A percentile compares a stretch with the other conserved stretches of the same genome.
Conservation (phyloP, 64 coral and sea anemone species). For the Platygyra sinensis region DNA sequence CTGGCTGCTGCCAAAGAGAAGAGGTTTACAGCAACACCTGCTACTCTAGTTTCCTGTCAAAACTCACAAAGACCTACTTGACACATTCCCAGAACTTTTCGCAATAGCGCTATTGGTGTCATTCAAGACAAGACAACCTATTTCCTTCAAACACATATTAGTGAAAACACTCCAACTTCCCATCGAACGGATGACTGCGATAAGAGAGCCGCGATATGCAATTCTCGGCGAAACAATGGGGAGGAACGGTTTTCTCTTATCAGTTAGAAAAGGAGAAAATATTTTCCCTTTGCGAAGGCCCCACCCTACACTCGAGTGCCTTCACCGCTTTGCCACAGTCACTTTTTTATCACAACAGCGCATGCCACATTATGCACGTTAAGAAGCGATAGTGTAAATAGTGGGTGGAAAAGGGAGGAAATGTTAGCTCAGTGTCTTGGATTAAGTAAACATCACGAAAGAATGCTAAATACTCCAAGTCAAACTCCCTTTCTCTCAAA, state of each 20-base stretch:
- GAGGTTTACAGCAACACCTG: constrained; percentile 52
- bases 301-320: constrained; percentile 9
- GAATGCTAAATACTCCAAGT: constrained; percentile 86
- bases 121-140: constrained; percentile 46
- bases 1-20: constrained; percentile 30
- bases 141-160: constrained; percentile 55
- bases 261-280: neutral
- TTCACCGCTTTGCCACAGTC: constrained; percentile 4
- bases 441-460: constrained; percentile 74
- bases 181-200: constrained; percentile 45
- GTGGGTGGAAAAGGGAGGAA: constrained; percentile 67
- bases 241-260: constrained; percentile 11
- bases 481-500: constrained; percentile 61
- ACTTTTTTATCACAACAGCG: constrained; percentile 14
- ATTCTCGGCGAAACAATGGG: constrained; percentile 21
- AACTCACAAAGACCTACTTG: constrained; percentile 57
- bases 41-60: constrained; percentile 55
- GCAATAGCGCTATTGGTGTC: constrained; percentile 47
- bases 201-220: constrained; percentile 19
- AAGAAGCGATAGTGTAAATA: constrained; percentile 44
- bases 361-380: constrained; percentile 39
- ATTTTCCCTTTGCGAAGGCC: neutral
- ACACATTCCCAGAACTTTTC: constrained; percentile 53
- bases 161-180: constrained; percentile 55
- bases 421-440: constrained; percentile 83